phyloP scores from a whole-genome alignment of 1,140 invertebrate species.

The Metaphire vulgaris region DNA sequence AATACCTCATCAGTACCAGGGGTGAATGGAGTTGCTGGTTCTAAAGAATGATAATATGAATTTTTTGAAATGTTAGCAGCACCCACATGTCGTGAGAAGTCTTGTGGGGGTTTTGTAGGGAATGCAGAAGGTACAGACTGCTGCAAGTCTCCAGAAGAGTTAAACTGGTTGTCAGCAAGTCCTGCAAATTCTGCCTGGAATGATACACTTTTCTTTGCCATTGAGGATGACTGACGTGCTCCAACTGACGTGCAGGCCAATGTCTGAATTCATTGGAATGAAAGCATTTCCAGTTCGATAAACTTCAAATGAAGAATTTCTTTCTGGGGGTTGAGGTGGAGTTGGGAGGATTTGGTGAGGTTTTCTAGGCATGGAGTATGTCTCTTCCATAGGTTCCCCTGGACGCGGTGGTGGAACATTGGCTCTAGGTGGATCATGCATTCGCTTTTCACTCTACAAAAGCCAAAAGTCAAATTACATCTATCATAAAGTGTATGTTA shows the following conservation, averaged over 20 bases:
- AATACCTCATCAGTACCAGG: neutral
- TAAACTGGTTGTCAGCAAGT: too few species aligned
- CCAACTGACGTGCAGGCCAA: neutral
- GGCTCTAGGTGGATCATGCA: neutral
- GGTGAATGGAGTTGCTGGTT: neutral
- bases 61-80: neutral
- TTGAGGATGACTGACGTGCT: neutral
- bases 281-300: conserved; percentile 1
- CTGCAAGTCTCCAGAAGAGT: too few species aligned
- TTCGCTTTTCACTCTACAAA: too few species aligned
- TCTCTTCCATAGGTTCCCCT: neutral
- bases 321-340: neutral
- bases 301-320: neutral
- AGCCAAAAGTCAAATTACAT: too few species aligned
- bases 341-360: neutral
- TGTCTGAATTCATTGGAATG: neutral
- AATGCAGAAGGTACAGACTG: neutral
- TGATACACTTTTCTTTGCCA: neutral
- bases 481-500: too few species aligned
- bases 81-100: neutral
- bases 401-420: neutral
- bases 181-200: neutral
- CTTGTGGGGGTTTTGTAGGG: neutral
- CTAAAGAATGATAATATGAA: neutral
- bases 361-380: neutral